Conservation (phyloP, 2,888 invertebrate genomes). For the Lacanobia oleracea region DNA sequence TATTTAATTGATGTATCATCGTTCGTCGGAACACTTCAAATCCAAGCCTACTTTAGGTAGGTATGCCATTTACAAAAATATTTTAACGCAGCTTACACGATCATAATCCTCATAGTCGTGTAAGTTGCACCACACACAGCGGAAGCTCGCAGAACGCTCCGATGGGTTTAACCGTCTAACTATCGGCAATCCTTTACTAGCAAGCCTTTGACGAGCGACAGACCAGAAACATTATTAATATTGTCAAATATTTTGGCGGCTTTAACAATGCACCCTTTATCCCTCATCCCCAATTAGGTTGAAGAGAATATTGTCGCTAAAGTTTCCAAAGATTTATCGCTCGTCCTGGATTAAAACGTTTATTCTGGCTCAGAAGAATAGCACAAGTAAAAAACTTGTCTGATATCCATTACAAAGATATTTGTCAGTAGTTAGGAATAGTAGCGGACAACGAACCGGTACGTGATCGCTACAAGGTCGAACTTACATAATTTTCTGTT, state of each 20-base stretch:
- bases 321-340: conserved; percentile 57
- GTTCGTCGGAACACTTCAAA: neutral
- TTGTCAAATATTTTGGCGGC: conserved; percentile 86
- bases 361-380: conserved; percentile 47
- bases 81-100: neutral
- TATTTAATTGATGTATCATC: neutral
- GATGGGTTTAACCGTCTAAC: conserved; percentile 79
- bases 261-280: conserved; percentile 75
- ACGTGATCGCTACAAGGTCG: conserved; percentile 52
- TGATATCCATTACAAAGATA: conserved; percentile 62
- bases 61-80: neutral
- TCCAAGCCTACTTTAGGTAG: too few relatives aligned
- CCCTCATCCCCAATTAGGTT: conserved; percentile 69
- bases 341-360: conserved; percentile 52
- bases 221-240: conserved; percentile 85
- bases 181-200: conserved; percentile 86
- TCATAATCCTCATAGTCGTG: conserved; percentile 14
- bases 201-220: conserved; percentile 86
- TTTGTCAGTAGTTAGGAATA: conserved; percentile 54
- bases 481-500: conserved; percentile 53
- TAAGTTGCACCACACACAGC: conserved; percentile 71
- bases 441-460: conserved; percentile 57
- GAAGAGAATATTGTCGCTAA: conserved; percentile 54
- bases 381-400: conserved; percentile 54
- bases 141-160: conserved; percentile 80